Evolutionary conservation across 2,888 invertebrate genomes (phyloP), one percentile per base, ranked within the genome.

Genomic region (Hemaris fuciformis): DNA sequence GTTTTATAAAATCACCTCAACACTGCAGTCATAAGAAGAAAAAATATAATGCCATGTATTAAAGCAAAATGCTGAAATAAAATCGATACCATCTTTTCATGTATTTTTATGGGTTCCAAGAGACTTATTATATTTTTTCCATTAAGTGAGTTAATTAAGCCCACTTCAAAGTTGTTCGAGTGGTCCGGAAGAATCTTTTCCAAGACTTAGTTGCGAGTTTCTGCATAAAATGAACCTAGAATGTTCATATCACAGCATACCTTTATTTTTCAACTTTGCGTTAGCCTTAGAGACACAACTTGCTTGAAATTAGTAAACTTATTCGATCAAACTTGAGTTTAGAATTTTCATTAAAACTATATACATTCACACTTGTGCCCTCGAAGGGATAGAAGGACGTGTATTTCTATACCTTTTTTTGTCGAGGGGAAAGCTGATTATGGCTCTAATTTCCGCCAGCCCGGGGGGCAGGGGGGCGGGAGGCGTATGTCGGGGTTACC

Each of bases 161-260:
- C 69, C 69, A 71, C 63, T 67, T 59, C 38, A 46, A 57, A 53
- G 45, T 43, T 57, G 43, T 59, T 34, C 23, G 13, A 48, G 38
- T 23, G 15, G 20, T 23, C 22, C 6, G n/a, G 10, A 13, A 13
- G 18, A n/a, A n/a, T n/a, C 15, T 25, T 22, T 57, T 61, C 48
- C 48, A 62, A 62, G 61, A 62, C 66, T 64, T 69, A 67, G 73
- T 73, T 72, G 68, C 62, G 64, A 63, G 62, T 71, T 73, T 74
- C 63, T 67, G 71, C 71, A 72, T 74, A 68, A 72, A 74, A 71
- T 70, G 65, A 69, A 67, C 61, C 64, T 66, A 62, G 61, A 68
- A 69, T 77, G 73, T 76, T 75, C 77, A 79, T 77, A 69, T 72
- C 72, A 79, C 80, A 81, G 65, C 63, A 63, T 63, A 63, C 60